Evolutionary conservation across 2,113 vertebrate genomes (phyloP), one percentile per base, ranked within the genome.

Genomic region (Upupa epops): DNA sequence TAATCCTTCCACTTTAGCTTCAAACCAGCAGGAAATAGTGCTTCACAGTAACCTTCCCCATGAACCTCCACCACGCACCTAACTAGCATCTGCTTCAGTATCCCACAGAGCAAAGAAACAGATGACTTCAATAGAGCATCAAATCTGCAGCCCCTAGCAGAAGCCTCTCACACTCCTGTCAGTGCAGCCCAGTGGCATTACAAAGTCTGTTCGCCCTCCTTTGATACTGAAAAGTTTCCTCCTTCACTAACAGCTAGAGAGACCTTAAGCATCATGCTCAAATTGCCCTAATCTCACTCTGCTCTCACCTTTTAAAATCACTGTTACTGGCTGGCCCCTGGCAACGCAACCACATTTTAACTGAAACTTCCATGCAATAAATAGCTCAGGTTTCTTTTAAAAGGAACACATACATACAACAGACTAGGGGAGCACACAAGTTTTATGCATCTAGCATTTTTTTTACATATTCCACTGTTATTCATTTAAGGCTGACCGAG

Each of bases 381-480:
- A 91, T 70, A 89, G 75, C 75, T 91, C 75, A 72, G n/a, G 65
- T 97, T 97, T 96, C 92, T 92, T 95, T 96, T 89, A 61, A 93
- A 93, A 92, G 74, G 58, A 93, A 51, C 86, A 51, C 80, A 94
- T 93, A 88, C 63, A 95, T 49, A 88, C 76, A 91, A 74, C 88
- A 74, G 85, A 75, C 93, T 82, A 79, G 88, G 74, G 84, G 84
- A 58, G 86, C 77, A 77, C 64, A 66, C 72, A 77, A 95, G 93
- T 86, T 82, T 93, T 90, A 94, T 88, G 82, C 95, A 95, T 94
- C 91, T 96, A 95, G 87, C 91, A 95, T 90, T 95, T 96, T 95
- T 96, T 95, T 91, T 83, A 93, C 91, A 71, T 94, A 92, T 94
- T 94, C 94, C 90, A 94, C 94, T 95, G 93, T 95, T 96, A 90